A percentile compares a stretch with the other conserved stretches of the same genome.
Evolutionary conservation across 2,888 invertebrate species (phyloP).

Genomic region (Cryptophagus acutangulus): DNA sequence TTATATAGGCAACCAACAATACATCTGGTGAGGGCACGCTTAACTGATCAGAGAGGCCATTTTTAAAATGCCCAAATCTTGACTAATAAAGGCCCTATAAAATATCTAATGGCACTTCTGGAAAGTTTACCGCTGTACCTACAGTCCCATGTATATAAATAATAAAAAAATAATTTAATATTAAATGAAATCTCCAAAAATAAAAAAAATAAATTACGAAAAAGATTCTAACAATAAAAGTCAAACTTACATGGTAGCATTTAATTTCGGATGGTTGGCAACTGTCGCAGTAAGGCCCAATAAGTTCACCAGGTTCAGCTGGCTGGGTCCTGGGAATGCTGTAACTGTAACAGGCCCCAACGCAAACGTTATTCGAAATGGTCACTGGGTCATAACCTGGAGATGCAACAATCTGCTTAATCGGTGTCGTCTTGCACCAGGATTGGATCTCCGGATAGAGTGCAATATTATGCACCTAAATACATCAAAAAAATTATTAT

Average conservation of each 20-base stretch:
- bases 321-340: constrained; percentile 64
- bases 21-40: too few relatives aligned
- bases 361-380: constrained; percentile 66
- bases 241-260: constrained; percentile 57
- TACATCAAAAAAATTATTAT: too few relatives aligned
- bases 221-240: too few relatives aligned
- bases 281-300: constrained; percentile 64
- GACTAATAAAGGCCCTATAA: too few relatives aligned
- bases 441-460: constrained; percentile 65
- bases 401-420: constrained; percentile 63
- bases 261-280: constrained; percentile 61
- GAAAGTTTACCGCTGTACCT: not conserved
- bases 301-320: constrained; percentile 60
- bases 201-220: too few relatives aligned
- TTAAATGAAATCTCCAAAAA: too few relatives aligned
- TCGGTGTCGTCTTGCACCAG: constrained; percentile 65
- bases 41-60: too few relatives aligned
- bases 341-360: constrained; percentile 67
- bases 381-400: constrained; percentile 60
- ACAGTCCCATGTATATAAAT: too few relatives aligned
- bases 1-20: too few relatives aligned
- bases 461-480: constrained; percentile 58
- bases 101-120: not conserved
- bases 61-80: too few relatives aligned
- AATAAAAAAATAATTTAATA: too few relatives aligned